Conservation (phyloP, 1,140 invertebrate species). For the Rhopalosiphum maidis region DNA sequence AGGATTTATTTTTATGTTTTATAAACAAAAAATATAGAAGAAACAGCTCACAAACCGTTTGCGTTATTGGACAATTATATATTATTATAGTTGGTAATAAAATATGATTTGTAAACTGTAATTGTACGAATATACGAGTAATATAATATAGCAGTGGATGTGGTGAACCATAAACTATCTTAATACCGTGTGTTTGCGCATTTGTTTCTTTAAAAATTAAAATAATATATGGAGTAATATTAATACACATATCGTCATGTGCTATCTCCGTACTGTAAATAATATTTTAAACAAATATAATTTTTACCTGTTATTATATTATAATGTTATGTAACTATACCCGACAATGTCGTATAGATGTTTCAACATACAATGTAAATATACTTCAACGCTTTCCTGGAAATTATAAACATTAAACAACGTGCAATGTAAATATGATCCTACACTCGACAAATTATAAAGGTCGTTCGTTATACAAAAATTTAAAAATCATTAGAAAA, state of each 20-base stretch:
- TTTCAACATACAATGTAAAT: not conserved
- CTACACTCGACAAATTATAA: not conserved
- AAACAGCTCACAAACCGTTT: too few relatives aligned
- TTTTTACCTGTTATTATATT: not conserved
- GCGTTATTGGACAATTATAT: too few relatives aligned
- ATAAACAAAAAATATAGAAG: not conserved
- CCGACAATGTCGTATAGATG: not conserved
- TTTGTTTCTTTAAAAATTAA: not conserved
- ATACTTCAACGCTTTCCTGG: not conserved
- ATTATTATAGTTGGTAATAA: too few relatives aligned
- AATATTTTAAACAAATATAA: not conserved
- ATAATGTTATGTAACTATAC: not conserved
- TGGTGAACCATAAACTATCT: not conserved
- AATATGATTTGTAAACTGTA: too few relatives aligned
- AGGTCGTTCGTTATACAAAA: not conserved
- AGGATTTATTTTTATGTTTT: not conserved
- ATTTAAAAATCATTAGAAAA: not conserved
- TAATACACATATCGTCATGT: not conserved
- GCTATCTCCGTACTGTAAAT: not conserved
- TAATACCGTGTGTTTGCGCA: not conserved
- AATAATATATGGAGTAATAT: not conserved
- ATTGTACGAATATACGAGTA: too few relatives aligned
- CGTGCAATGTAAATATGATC: too few relatives aligned
- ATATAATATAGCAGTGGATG: too few relatives aligned
- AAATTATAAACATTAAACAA: not conserved